Evolutionary conservation across 2,113 vertebrate species (phyloP), one percentile per base, ranked within the genome.

Genomic region (Carettochelys insculpta): DNA sequence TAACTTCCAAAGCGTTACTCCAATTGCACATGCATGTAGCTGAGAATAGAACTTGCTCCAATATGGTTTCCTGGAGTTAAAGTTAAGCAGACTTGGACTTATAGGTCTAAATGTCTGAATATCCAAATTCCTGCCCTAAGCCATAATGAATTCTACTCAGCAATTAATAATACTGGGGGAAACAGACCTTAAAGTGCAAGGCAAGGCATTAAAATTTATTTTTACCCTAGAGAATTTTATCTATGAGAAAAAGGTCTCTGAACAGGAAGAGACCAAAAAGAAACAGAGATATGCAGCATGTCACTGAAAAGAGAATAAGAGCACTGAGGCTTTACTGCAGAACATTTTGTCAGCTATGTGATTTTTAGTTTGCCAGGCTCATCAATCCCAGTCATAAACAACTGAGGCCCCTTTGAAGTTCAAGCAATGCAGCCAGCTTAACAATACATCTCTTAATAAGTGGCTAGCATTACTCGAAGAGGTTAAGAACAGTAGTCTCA

Each of bases 1-100:
- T 52, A 24, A 31, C 11, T 92, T 86, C 76, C 94, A 85, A 43
- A 83, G 31, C 11, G 48, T 38, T 87, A 14, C 8, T 92, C 4
- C 78, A 90, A 93, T 89, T 87, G 93, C 73, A 11, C 4, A 17
- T 53, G 53, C 65, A 27, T 90, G 77, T 93, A 95, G 90, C 93
- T 93, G 92, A 82, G 77, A 88, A 61, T 85, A 83, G 84, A 88
- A 75, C 52, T 29, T 65, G 82, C 47, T 53, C 82, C 92, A 75
- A 34, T 83, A 90, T 88, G 88, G 47, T 50, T 58, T 90, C 52
- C 47, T 51, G 58, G 11, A 52, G 76, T 94, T 92, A 81, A 83
- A 85, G 25, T 38, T 22, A 87, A 24, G 5, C 34, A 68, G 61
- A 68, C 20, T 68, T 68, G 20, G 17, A 38, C n/a, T 25, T 19